Base-by-base conservation (phyloP, 2,113 vertebrate species). In the Ammospiza caudacuta region DNA sequence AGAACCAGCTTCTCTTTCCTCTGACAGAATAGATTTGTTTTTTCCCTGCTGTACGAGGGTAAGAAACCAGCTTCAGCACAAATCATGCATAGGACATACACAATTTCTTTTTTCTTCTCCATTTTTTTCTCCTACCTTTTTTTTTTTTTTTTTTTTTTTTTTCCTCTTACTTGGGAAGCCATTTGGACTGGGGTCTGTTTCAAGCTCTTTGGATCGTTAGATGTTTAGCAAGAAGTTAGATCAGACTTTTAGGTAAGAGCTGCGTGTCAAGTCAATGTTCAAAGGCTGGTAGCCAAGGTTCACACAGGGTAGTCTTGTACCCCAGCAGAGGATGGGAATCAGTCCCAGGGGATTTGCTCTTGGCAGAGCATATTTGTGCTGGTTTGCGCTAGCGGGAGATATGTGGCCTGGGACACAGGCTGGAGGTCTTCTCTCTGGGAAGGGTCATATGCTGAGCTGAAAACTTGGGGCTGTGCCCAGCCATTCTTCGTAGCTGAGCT, bases 401-500 rank as follows among this genome's bases (percentile, higher is more conserved):
- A 70, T 87, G 89, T 76, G 83, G 74, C 91, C 91, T 88, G 81
- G 63, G 94, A 95, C 87, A 91, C 62, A 82, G 59, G 90, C 70
- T 39, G 82, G 51, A 95, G 94, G 82, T 95, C 94, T 85, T 89
- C 81, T 95, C 35, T 51, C 87, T 95, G 93, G 81, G 51, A 92
- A 92, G 89, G 93, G 74, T 95, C 89, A 96, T 89, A 58, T 68
- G 78, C 49, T 91, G 46, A 92, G 66, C 35, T 82, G 63, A 94
- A 92, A 92, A 83, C 46, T 69, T 95, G 78, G 91, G 82, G 57
- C 51, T 3, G 4, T 94, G 94, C 87, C 89, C 92, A 91, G 85
- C 55, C 87, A 89, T 95, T 96, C 95, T 92, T 95, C 66, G 43
- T 39, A 92, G 90, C 70, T 95, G 93, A 95, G 89, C 82, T 96